phyloP scores from a whole-genome alignment of 1,140 invertebrate species.

The Drosophila melanogaster region Release_6_plus_ISO1_MT NT_033777.3:21566501-21567000 shows the following conservation, averaged over 20 bases:
- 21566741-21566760: conserved; percentile 59
- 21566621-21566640: conserved; percentile 51
- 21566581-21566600: conserved; percentile 53
- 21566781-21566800: conserved; percentile 61
- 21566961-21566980: too few species aligned
- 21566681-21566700: conserved; percentile 63
- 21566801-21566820: conserved; percentile 68
- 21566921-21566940: too few species aligned
- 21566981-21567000: too few species aligned
- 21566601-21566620: conserved; percentile 71
- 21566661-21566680: conserved; percentile 80
- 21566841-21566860: conserved; percentile 34
- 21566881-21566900: not conserved
- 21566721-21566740: conserved; percentile 59
- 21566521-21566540: too few species aligned
- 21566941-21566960: too few species aligned
- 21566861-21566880: conserved; percentile 71
- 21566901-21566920: too few species aligned
- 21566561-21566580: conserved; percentile 51
- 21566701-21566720: conserved; percentile 49
- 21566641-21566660: conserved; percentile 74
- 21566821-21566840: conserved; percentile 49
- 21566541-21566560: too few species aligned
- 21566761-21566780: conserved; percentile 35
- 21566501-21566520: conserved; percentile 48